These are phyloP conservation scores for Tetragonula carbonaria DNA, from an alignment of 2,888 invertebrate genomes.

Conservation along the genomic window DNA sequence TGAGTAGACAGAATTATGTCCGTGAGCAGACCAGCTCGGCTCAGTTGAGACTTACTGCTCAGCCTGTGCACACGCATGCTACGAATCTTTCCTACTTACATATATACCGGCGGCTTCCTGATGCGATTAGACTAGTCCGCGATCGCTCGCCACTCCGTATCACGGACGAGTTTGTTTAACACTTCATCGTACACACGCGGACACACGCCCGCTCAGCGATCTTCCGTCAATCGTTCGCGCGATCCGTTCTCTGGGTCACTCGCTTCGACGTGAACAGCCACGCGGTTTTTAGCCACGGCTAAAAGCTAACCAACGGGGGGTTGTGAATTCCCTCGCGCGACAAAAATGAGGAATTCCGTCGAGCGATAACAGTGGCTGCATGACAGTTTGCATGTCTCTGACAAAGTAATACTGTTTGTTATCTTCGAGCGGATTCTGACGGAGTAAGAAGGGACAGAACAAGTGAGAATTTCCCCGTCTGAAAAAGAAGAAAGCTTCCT, in stretches of 20 bases:
- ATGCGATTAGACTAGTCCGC: constrained; percentile 70
- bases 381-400: background rate
- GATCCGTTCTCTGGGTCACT: constrained; percentile 9
- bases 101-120: constrained; percentile 69
- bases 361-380: constrained; percentile 51
- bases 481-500: background rate
- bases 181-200: constrained; percentile 41
- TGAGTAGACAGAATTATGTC: constrained; percentile 84
- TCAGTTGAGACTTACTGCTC: constrained; percentile 83
- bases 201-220: constrained; percentile 9
- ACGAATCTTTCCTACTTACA: constrained; percentile 70
- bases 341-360: constrained; percentile 33
- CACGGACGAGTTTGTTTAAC: constrained; percentile 63
- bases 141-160: constrained; percentile 59
- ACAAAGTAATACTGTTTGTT: constrained; percentile 14
- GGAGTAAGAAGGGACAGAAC: background rate
- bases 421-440: background rate
- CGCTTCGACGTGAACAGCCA: background rate
- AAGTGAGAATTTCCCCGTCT: constrained; percentile 11
- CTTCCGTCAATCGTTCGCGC: constrained; percentile 23
- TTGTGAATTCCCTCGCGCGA: background rate
- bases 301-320: background rate
- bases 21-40: constrained; percentile 80
- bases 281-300: background rate
- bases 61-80: constrained; percentile 80